Percentiles rank a stretch among this genome's conserved stretches.
Conservation (phyloP, 2,797 vertebrate genomes). For the Sebastes minor region DNA sequence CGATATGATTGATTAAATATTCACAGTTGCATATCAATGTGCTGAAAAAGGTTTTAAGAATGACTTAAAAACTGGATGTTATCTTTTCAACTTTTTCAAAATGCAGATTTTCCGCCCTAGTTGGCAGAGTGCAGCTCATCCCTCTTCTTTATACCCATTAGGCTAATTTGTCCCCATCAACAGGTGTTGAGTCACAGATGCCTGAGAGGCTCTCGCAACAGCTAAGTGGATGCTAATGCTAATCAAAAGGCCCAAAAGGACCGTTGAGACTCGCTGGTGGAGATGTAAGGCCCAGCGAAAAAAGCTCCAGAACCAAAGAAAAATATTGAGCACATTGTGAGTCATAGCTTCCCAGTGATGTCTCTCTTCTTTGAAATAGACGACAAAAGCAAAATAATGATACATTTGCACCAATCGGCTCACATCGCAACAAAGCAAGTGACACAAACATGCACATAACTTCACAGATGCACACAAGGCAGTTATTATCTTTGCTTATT, state of each 20-base stretch:
- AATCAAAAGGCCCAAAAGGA: slow-evolving; percentile 59
- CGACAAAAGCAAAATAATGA: slow-evolving; percentile 23
- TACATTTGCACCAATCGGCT: slow-evolving; percentile 15
- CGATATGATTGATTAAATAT: neutral
- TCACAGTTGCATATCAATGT: neutral
- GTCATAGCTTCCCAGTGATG: slow-evolving; percentile 32
- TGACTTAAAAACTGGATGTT: neutral
- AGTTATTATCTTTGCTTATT: slow-evolving; percentile 46
- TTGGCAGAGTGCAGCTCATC: slow-evolving; percentile 31
- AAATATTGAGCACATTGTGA: slow-evolving; percentile 24
- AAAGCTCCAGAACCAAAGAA: slow-evolving; percentile 26
- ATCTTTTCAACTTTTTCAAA: slow-evolving; percentile 17
- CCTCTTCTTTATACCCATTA: slow-evolving; percentile 53
- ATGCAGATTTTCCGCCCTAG: neutral
- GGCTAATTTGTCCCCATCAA: slow-evolving; percentile 52
- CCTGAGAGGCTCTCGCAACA: slow-evolving; percentile 51
- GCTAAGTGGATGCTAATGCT: slow-evolving; percentile 68
- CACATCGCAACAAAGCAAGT: slow-evolving; percentile 24
- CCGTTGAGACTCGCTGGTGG: slow-evolving; percentile 38
- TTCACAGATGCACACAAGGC: slow-evolving; percentile 19
- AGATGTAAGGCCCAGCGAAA: slow-evolving; percentile 47
- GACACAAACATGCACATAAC: slow-evolving; percentile 28
- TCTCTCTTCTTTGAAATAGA: slow-evolving; percentile 38
- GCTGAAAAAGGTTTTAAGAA: neutral
- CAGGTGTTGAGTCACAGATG: slow-evolving; percentile 56